Evolutionary conservation across 2,113 vertebrate species (phyloP), one percentile per base, ranked within the genome.

Genomic region (Pygoscelis adeliae): DNA sequence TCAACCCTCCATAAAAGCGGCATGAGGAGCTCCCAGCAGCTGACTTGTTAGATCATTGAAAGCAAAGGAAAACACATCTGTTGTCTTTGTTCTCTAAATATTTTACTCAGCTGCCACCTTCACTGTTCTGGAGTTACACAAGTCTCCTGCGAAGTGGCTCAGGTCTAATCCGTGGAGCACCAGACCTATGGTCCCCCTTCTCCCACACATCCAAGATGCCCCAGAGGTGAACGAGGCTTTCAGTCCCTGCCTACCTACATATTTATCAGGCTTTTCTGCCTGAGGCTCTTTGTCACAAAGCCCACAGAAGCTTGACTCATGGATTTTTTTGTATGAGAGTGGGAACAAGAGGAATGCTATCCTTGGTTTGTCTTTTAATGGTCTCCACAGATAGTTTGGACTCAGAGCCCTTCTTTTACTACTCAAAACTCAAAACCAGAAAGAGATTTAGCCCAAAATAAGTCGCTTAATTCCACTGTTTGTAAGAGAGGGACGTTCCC

Each of bases 41-140:
- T 97, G 70, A 97, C 87, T 95, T 91, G 61, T 93, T 86, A 96
- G 84, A 95, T 96, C 89, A 95, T 40, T 81, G 72, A 97, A 97
- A 88, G 85, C 53, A 97, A 93, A 92, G 61, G 65, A 25, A 89
- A 92, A 93, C 78, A 77, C 5, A 40, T 25, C 59, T 62, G 36
- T 44, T 84, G 72, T n/a, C 71, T 96, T 88, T 92, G 36, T 92
- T 95, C 89, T 59, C 40, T 85, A 91, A 94, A 44, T 61, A 71
- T 80, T 95, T 95, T 36, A 83, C 71, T 83, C 59, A 95, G 89
- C 91, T 95, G 73, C 58, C 76, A 63, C 83, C 47, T 82, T 34
- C 72, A 89, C 46, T 83, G 27, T 81, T 65, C 27, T 49, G 52
- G 59, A 93, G 80, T 87, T 96, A 87, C 42, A 83, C 36, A 87